Conservation (phyloP, 2,797 vertebrate genomes). For the Eidolon dupreanum region DNA sequence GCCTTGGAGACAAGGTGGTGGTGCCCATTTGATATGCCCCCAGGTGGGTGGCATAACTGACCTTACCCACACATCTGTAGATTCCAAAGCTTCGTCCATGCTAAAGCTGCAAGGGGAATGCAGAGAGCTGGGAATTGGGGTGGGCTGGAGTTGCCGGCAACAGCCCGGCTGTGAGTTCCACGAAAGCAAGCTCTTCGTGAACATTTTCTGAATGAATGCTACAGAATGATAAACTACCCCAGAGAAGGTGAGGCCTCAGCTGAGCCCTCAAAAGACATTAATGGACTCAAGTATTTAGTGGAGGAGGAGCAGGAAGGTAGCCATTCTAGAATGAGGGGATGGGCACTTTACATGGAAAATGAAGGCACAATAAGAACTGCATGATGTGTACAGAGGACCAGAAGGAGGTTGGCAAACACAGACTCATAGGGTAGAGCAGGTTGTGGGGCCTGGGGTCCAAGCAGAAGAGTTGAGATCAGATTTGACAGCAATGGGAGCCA, state of each 20-base stretch:
- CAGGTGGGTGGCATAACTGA: neutral
- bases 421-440: too few species aligned
- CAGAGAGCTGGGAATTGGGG: neutral
- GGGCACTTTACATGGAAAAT: neutral
- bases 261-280: neutral
- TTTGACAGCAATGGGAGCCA: neutral
- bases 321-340: too few species aligned
- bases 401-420: neutral
- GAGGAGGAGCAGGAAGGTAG: neutral
- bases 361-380: neutral
- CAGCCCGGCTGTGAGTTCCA: neutral
- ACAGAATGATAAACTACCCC: neutral
- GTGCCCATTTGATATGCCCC: neutral
- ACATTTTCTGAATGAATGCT: neutral
- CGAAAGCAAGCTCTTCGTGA: neutral
- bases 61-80: neutral
- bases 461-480: neutral
- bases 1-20: neutral
- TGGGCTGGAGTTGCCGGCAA: fast-evolving
- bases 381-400: neutral
- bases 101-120: neutral
- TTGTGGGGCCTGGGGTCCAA: neutral
- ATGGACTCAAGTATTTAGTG: neutral
- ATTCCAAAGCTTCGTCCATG: neutral
- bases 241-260: neutral